Percentiles rank a stretch among this genome's conserved stretches.
phyloP scores from a whole-genome alignment of 2,113 vertebrate species.

The Otis tarda region DNA sequence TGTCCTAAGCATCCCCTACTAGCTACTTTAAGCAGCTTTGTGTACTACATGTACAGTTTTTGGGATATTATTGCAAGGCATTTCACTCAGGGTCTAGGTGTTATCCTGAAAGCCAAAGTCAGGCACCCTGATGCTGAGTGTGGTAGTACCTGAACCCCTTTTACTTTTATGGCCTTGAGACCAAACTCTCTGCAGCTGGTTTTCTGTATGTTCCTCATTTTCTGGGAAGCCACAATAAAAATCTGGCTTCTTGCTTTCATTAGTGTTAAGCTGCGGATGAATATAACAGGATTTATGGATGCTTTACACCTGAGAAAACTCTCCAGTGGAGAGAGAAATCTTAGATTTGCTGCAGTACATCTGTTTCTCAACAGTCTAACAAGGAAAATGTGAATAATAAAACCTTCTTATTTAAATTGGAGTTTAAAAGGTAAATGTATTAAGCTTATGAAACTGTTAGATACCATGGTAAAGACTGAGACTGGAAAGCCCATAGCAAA shows the following conservation, averaged over 20 bases:
- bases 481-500: neutral
- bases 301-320: neutral
- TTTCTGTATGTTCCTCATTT: neutral
- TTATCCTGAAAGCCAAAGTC: neutral
- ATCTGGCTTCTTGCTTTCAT: neutral
- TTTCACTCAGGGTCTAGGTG: neutral
- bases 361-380: neutral
- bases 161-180: neutral
- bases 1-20: neutral
- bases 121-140: neutral
- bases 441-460: neutral
- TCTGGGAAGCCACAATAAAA: neutral
- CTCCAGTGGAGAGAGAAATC: neutral
- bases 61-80: neutral
- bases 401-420: neutral
- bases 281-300: neutral
- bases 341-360: neutral
- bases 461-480: neutral
- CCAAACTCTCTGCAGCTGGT: neutral
- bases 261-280: neutral
- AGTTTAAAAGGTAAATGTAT: neutral
- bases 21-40: neutral
- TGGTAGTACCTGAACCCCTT: neutral
- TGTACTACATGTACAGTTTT: neutral
- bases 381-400: neutral